These are phyloP conservation scores for Eremophila alpestris DNA, from an alignment of 2,797 vertebrate genomes.

Conservation along the genomic window DNA sequence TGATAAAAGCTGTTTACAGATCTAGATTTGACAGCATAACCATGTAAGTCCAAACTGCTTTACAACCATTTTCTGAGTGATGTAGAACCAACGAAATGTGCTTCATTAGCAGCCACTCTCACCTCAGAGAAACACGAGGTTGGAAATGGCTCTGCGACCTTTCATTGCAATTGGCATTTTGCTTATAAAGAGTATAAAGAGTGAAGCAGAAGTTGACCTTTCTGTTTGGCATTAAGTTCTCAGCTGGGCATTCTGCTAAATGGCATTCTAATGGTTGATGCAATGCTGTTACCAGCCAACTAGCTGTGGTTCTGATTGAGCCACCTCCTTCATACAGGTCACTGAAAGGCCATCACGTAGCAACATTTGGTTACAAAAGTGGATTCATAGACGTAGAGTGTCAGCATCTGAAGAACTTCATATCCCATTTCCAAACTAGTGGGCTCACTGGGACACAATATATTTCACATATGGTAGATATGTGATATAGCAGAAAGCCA, in stretches of 20 bases:
- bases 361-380: background rate
- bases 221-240: background rate
- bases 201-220: background rate
- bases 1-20: background rate
- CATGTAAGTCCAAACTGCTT: background rate
- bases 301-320: background rate
- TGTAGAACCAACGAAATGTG: background rate
- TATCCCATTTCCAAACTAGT: background rate
- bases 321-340: background rate
- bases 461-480: background rate
- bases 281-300: background rate
- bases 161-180: background rate
- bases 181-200: background rate
- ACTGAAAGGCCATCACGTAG: background rate
- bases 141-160: background rate
- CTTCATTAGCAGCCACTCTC: background rate
- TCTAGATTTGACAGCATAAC: background rate
- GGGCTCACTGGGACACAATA: background rate
- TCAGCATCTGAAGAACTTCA: background rate
- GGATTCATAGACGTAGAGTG: background rate
- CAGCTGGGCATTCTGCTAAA: background rate
- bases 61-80: background rate
- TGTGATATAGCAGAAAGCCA: background rate
- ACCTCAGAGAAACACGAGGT: background rate
- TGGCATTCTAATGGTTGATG: background rate